Conservation (phyloP, 1,140 invertebrate species). For the Drosophila azteca region DNA sequence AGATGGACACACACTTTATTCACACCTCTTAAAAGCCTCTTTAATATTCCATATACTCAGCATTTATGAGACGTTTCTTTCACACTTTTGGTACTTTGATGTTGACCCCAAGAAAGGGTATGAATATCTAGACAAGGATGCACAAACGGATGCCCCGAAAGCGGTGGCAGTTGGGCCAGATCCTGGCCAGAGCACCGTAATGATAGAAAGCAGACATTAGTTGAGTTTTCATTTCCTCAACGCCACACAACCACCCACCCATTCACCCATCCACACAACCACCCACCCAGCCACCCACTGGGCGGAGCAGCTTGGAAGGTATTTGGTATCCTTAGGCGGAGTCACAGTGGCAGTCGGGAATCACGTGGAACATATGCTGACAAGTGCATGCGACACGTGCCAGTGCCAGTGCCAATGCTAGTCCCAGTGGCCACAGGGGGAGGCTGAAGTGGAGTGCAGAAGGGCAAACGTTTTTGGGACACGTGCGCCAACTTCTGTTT, state of each 20-base stretch:
- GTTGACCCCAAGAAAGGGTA: no score
- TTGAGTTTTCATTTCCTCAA: no score
- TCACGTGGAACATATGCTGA: conserved; percentile 72
- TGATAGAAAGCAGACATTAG: conserved; percentile 26
- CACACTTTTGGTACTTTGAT: no score
- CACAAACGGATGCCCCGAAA: not conserved
- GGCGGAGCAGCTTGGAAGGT: conserved; percentile 4
- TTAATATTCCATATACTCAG: no score
- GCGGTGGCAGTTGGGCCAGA: not conserved
- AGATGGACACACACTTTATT: no score
- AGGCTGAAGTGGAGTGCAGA: conserved; percentile 36
- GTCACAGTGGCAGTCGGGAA: conserved; percentile 59
- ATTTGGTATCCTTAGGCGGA: conserved; percentile 21
- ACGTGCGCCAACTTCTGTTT: conserved; percentile 75
- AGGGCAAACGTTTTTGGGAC: conserved; percentile 70
- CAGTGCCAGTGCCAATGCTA: not conserved
- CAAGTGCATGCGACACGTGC: conserved; percentile 62
- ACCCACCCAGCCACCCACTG: not conserved
- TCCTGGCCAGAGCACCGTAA: conserved; percentile 24
- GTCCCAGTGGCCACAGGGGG: not conserved
- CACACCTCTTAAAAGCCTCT: no score
- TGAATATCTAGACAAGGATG: conserved; percentile 12
- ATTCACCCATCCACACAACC: no score
- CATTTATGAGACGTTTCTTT: no score
- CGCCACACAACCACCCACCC: no score